Conservation (phyloP, 2,888 invertebrate species). For the Drosophila imparisetae region DNA sequence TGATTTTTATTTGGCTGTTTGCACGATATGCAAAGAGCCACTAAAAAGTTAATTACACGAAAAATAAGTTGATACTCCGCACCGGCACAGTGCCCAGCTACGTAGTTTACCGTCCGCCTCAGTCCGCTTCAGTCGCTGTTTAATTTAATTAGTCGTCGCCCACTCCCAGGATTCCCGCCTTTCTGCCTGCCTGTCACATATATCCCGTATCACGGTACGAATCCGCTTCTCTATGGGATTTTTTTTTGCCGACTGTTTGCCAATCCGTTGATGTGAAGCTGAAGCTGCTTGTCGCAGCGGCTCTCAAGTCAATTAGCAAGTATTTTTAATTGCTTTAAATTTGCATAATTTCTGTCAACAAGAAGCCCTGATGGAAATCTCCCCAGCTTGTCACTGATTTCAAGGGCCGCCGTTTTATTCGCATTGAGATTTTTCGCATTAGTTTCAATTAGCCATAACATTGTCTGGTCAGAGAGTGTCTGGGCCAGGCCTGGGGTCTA, state of each 20-base stretch:
- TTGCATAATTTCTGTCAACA: conserved; percentile 79
- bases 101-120: conserved; percentile 58
- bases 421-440: conserved; percentile 62
- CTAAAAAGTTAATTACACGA: conserved; percentile 80
- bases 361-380: conserved; percentile 26
- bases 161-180: conserved; percentile 12
- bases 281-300: conserved; percentile 45
- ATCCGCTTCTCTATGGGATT: conserved; percentile 20
- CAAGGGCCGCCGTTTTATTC: not conserved
- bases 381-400: not conserved
- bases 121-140: conserved; percentile 67
- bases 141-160: conserved; percentile 72
- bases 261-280: conserved; percentile 46
- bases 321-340: conserved; percentile 79
- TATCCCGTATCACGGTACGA: conserved; percentile 11
- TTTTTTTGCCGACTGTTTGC: conserved; percentile 42
- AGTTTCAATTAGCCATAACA: conserved; percentile 67
- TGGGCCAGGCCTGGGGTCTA: conserved; percentile 2
- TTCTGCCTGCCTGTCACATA: conserved; percentile 23
- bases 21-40: conserved; percentile 49
- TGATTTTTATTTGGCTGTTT: conserved; percentile 71
- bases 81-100: conserved; percentile 32
- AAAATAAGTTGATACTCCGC: conserved; percentile 77
- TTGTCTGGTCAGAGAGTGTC: conserved; percentile 37
- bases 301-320: conserved; percentile 77